Conservation (phyloP, 2,113 vertebrate genomes). For the Kryptolebias marmoratus region DNA sequence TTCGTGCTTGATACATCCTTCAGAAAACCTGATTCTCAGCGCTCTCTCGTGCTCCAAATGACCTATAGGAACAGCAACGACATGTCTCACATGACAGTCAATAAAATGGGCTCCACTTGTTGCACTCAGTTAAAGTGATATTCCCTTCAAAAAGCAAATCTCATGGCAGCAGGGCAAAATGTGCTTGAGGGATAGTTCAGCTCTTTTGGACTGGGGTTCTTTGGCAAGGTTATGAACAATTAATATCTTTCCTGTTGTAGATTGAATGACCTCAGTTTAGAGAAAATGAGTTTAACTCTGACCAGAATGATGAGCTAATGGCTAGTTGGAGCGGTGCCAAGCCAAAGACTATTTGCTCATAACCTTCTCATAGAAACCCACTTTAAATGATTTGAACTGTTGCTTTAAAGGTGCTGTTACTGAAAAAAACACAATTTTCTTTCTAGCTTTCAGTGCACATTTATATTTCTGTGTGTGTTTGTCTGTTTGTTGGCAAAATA, state of each 20-base stretch:
- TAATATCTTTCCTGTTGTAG: background rate
- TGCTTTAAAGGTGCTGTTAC: background rate
- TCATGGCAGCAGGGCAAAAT: background rate
- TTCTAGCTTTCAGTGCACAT: background rate
- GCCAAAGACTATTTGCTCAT: too few relatives aligned
- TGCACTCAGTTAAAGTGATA: background rate
- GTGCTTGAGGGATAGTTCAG: background rate
- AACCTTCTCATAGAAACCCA: too few relatives aligned
- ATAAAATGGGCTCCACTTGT: background rate
- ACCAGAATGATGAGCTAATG: too few relatives aligned
- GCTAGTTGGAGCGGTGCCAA: too few relatives aligned
- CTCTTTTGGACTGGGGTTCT: background rate
- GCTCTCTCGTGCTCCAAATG: conserved; percentile 2
- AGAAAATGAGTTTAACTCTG: background rate
- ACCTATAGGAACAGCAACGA: background rate
- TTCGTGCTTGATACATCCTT: conserved; percentile 17
- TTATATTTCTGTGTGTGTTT: too few relatives aligned
- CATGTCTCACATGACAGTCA: background rate
- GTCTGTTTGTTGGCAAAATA: too few relatives aligned
- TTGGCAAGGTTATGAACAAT: background rate
- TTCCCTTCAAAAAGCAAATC: conserved; percentile 1
- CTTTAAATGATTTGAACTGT: too few relatives aligned
- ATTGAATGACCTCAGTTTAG: background rate
- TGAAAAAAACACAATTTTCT: background rate
- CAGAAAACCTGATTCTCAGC: background rate